Percentiles rank a stretch among this genome's conserved stretches.
Conservation (phyloP, 2,888 invertebrate species). For the Nezara viridula region DNA sequence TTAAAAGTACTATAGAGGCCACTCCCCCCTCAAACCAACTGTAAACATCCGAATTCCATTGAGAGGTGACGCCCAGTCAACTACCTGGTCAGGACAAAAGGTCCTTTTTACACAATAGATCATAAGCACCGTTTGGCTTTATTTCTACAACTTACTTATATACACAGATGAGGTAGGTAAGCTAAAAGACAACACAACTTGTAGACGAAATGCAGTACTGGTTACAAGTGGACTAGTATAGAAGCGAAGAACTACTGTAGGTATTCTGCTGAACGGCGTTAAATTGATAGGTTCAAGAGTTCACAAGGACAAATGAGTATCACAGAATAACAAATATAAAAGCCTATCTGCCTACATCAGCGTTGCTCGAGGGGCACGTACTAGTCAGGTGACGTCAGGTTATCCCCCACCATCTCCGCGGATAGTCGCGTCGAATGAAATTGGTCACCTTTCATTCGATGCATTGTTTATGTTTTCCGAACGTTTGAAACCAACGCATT, state of each 20-base stretch:
- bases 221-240: neutral
- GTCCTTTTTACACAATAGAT: neutral
- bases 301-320: slow-evolving; percentile 35
- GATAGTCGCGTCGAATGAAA: slow-evolving; percentile 51
- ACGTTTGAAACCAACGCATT: neutral
- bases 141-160: neutral
- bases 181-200: neutral
- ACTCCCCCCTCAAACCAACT: slow-evolving; percentile 39
- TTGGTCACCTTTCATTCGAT: neutral
- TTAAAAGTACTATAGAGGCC: slow-evolving; percentile 4
- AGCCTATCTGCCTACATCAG: slow-evolving; percentile 6
- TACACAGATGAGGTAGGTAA: neutral
- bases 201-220: neutral
- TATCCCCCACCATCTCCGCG: slow-evolving; percentile 47
- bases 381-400: slow-evolving; percentile 50
- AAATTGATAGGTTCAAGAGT: slow-evolving; percentile 9
- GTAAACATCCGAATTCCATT: slow-evolving; percentile 45
- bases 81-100: slow-evolving; percentile 19
- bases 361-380: slow-evolving; percentile 34
- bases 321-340: slow-evolving; percentile 30
- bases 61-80: slow-evolving; percentile 43
- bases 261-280: slow-evolving; percentile 5
- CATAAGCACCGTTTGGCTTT: neutral
- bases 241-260: neutral
- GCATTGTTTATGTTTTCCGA: slow-evolving; percentile 2